Percentiles rank a stretch among this genome's conserved stretches.
Conservation (phyloP, 1,140 invertebrate genomes). For the fruit fly (Drosophila melanogaster) region DNA sequence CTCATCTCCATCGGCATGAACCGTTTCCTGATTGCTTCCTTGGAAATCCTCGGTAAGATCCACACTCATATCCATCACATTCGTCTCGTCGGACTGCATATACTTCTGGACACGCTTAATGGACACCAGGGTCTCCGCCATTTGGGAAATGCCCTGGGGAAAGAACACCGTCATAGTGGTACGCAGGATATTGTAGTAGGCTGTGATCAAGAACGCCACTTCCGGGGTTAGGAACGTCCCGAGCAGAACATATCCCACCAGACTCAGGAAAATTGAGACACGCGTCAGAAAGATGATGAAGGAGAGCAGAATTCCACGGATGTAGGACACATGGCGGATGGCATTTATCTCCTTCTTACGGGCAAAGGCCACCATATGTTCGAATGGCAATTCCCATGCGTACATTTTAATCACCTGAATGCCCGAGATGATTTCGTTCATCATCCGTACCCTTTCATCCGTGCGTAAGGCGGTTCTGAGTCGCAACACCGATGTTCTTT, state of each 20-base stretch:
- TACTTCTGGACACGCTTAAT: conserved; percentile 89
- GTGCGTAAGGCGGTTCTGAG: conserved; percentile 89
- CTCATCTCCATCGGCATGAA: conserved; percentile 53
- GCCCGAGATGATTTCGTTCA: conserved; percentile 95
- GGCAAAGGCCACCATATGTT: conserved; percentile 87
- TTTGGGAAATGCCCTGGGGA: conserved; percentile 87
- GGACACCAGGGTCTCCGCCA: conserved; percentile 89
- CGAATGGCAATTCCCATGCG: conserved; percentile 93
- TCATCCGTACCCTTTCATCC: conserved; percentile 93
- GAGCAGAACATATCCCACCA: conserved; percentile 90
- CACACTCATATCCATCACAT: conserved; percentile 66
- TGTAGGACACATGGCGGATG: conserved; percentile 88
- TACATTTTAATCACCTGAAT: conserved; percentile 98
- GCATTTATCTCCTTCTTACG: conserved; percentile 86
- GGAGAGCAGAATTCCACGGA: conserved; percentile 90
- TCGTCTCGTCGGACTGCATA: conserved; percentile 88
- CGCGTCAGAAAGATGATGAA: conserved; percentile 91
- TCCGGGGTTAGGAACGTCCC: conserved; percentile 86
- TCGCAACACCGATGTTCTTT: conserved; percentile 88
- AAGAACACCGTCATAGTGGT: conserved; percentile 92
- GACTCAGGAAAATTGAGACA: conserved; percentile 91
- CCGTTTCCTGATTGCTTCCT: conserved; percentile 74
- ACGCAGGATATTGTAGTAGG: conserved; percentile 90
- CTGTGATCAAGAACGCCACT: conserved; percentile 90
- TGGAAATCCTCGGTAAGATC: conserved; percentile 31